phyloP scores from a whole-genome alignment of 35 echinoderm and acorn worm species.

The Ptychodera flava region DNA sequence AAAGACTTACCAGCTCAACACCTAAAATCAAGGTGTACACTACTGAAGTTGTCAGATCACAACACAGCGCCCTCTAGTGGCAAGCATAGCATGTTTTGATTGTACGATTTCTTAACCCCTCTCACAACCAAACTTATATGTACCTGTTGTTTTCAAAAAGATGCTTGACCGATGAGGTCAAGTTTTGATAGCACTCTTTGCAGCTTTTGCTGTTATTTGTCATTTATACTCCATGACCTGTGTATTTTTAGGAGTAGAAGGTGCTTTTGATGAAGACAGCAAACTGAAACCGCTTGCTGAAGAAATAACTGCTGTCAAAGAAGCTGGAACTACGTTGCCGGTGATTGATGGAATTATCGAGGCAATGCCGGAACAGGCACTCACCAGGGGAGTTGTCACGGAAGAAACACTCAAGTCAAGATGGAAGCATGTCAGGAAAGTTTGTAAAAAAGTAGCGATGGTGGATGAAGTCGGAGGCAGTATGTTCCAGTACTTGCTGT shows the following conservation, averaged over 20 bases:
- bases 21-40: too few species aligned
- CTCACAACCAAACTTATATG: too few species aligned
- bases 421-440: slow-evolving; percentile 62
- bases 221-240: too few species aligned
- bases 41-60: too few species aligned
- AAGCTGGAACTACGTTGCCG: slow-evolving; percentile 51
- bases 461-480: slow-evolving; percentile 71
- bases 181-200: too few species aligned
- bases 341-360: slow-evolving; percentile 59
- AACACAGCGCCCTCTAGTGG: too few species aligned
- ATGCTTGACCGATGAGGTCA: too few species aligned
- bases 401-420: slow-evolving; percentile 71
- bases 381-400: slow-evolving; percentile 60
- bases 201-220: too few species aligned
- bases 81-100: too few species aligned
- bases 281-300: slow-evolving; percentile 83
- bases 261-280: slow-evolving; percentile 18
- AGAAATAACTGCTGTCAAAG: slow-evolving; percentile 79
- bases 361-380: slow-evolving; percentile 74
- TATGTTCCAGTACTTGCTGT: slow-evolving; percentile 72
- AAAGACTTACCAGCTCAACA: too few species aligned
- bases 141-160: too few species aligned
- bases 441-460: slow-evolving; percentile 73
- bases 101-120: too few species aligned
- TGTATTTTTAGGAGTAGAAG: background rate